These are phyloP conservation scores for Poeciliopsis paucimaculata DNA, from an alignment of 2,797 vertebrate species.

Conservation along the genomic window DNA sequence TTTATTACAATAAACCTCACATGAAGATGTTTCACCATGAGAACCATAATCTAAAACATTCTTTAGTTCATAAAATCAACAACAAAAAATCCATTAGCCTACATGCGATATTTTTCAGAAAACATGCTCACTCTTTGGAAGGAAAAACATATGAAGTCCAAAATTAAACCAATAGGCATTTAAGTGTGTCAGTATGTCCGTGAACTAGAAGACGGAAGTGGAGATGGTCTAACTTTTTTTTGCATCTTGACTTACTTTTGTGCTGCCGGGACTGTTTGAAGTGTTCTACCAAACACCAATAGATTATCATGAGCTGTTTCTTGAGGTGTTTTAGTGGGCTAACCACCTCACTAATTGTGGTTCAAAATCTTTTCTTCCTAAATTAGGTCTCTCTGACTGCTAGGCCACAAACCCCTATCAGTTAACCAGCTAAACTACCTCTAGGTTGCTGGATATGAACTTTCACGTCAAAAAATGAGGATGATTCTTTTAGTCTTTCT, in stretches of 20 bases:
- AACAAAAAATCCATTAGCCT: not conserved
- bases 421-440: not conserved
- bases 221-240: not conserved
- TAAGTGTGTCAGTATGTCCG: not conserved
- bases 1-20: not conserved
- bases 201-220: not conserved
- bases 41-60: not conserved
- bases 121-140: not conserved
- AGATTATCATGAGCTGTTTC: not conserved
- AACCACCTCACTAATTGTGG: not conserved
- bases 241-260: not conserved
- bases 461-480: not conserved
- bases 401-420: not conserved
- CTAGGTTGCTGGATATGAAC: not conserved
- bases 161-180: not conserved
- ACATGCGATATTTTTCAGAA: not conserved
- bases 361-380: not conserved
- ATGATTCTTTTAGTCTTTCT: not conserved
- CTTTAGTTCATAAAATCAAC: not conserved
- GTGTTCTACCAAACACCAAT: not conserved
- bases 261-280: not conserved
- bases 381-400: not conserved
- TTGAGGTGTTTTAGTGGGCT: not conserved
- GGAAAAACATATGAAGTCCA: no score
- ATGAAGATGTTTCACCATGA: not conserved